Evolutionary conservation across 1,140 invertebrate genomes (phyloP), one percentile per base, ranked within the genome.

Genomic region (Coptotermes formosanus): DNA sequence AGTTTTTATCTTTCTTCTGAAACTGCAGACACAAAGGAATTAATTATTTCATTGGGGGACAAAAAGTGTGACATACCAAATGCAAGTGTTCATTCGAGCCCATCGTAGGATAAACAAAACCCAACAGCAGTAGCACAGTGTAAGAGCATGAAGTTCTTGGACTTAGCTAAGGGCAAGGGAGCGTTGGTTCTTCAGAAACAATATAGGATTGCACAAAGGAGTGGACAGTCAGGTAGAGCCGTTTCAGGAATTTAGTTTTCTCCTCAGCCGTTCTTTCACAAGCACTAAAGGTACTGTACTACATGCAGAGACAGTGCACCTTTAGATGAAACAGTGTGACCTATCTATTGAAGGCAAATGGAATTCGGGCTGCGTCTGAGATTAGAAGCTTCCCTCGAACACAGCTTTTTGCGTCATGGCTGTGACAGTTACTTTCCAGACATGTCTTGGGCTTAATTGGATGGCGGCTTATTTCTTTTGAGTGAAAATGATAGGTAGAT

Each of bases 21-120:
- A 30, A n/a, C 64, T n/a, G 25, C 64, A 75, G 64, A 75, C 64
- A 75, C 64, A 75, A 75, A 75, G n/a, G 64, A 75, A 75, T 75
- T 75, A 75, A 75, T 75, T 75, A 30, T 75, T 75, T 75, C 64
- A 75, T 75, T 30, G 2, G 38, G 38, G 38, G 64, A 69, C 4
- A 75, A 75, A n/a, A 75, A 30, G n/a, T 75, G 1, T 75, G n/a
- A n/a, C 25, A 30, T 75, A 75, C 64, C 64, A 75, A 75, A 30
- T 75, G n/a, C 64, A 75, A 30, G 25, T 75, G 64, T 30, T n/a
- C 64, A 30, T 75, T 25, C 25, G 25, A 3, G 64, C 14, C 30
- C 25, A 75, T 75, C 25, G 25, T 75, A 75, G n/a, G 64, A 16
- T 75, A 75, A 75, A 75, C 64, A 75, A 14, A 75, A 55, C 52